A percentile compares a stretch with the other conserved stretches of the same genome.
Evolutionary conservation across 2,113 vertebrate species (phyloP).

Genomic region (Myiagra hebetior): DNA sequence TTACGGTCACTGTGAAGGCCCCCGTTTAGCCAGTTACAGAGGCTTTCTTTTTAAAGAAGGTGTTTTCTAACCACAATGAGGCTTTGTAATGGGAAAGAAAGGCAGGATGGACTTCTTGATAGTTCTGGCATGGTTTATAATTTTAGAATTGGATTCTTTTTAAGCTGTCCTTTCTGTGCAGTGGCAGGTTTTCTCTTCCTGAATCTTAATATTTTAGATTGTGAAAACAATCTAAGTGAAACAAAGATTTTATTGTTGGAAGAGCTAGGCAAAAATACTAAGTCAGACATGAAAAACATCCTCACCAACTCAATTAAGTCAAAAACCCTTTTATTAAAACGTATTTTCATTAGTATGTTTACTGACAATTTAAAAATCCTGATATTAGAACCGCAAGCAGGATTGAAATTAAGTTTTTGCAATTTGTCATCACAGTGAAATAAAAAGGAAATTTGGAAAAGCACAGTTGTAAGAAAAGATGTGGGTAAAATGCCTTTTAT

Average conservation of each 20-base stretch:
- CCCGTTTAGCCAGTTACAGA: background rate
- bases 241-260: background rate
- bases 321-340: background rate
- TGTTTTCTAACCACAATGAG: background rate
- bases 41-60: background rate
- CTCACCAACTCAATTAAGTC: background rate
- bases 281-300: background rate
- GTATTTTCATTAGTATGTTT: background rate
- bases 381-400: background rate
- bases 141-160: conserved; percentile 4
- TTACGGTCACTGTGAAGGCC: background rate
- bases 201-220: background rate
- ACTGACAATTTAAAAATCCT: background rate
- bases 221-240: background rate
- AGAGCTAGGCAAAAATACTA: background rate
- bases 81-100: background rate
- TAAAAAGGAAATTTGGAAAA: conserved; percentile 6
- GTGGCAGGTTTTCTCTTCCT: background rate
- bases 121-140: background rate
- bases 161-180: background rate
- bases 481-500: background rate
- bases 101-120: background rate
- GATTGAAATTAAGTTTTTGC: background rate
- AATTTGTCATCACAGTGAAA: background rate
- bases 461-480: background rate